Evolutionary conservation across 2,888 invertebrate genomes (phyloP).

Genomic region (Ctenicera cuprea): DNA sequence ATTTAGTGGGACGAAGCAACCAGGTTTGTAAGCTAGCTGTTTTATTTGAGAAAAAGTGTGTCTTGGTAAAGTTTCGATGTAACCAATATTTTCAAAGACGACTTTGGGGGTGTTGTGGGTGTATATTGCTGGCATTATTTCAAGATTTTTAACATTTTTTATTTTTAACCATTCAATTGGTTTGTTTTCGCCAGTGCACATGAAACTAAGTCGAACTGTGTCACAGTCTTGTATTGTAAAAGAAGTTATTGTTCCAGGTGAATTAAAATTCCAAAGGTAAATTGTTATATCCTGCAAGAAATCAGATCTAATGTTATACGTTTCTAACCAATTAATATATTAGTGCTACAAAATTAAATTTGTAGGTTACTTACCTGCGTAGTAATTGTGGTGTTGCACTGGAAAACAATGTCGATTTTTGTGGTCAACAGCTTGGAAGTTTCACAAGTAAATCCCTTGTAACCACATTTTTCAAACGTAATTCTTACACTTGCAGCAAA

Average conservation of each 20-base stretch:
- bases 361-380: constrained; percentile 49
- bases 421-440: constrained; percentile 41
- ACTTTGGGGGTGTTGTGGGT: constrained; percentile 67
- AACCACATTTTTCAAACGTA: constrained; percentile 52
- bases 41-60: constrained; percentile 71
- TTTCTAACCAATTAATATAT: background rate
- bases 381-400: constrained; percentile 39
- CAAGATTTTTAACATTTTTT: constrained; percentile 72
- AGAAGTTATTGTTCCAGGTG: constrained; percentile 72
- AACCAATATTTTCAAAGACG: constrained; percentile 72
- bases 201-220: constrained; percentile 66
- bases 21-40: constrained; percentile 45
- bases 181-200: constrained; percentile 72
- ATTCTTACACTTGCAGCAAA: constrained; percentile 20
- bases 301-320: no score
- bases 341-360: no score
- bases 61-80: constrained; percentile 72
- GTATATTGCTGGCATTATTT: constrained; percentile 69
- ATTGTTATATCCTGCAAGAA: constrained; percentile 74
- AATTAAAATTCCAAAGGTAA: constrained; percentile 73
- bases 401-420: constrained; percentile 50
- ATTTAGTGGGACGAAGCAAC: constrained; percentile 67
- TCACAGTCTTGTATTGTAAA: background rate
- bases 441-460: constrained; percentile 51
- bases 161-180: constrained; percentile 59